Base-by-base conservation (phyloP, 2,113 vertebrate genomes). In the Vombatus ursinus region DNA sequence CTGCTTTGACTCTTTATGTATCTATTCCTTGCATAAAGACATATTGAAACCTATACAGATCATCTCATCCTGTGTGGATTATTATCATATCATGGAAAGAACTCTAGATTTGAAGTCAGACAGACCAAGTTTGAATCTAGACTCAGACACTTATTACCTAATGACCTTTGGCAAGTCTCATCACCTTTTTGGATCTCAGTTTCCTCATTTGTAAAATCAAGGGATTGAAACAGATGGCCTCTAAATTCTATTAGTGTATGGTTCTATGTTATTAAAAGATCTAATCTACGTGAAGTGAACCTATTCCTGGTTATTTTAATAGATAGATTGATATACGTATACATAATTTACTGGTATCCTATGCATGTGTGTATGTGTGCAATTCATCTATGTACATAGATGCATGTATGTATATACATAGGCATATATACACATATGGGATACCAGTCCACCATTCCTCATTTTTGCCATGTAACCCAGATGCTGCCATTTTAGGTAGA, bases 41-140 rank as follows among this genome's bases (percentile, higher is more conserved):
- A 77, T 37, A n/a, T n/a, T 77, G 14, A 6, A n/a, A n/a, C 31
- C 31, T 77, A n/a, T n/a, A 3, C 31, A 77, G 14, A n/a, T 7
- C 14, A 77, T 77, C 12, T 77, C 37, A 77, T n/a, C 3, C 14
- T 37, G 3, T n/a, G 31, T 37, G 3, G 6, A 3, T n/a, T 12
- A 37, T 77, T n/a, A 77, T 77, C 5, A 4, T 37, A 19, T 77
- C 3, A 77, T 19, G 37, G 12, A 77, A n/a, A 68, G 68, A 93
- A 24, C 19, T 31, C 2, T 1, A 10, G 12, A 93, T 3, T 47
- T n/a, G n/a, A 12, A 89, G 28, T 77, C 9, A 84, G 22, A 23
- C 9, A 53, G 92, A n/a, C 89, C 24, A 11, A 9, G 25, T 93
- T 92, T 51, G 44, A 94, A 94, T 94, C 91, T 54, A 94, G 44